These are phyloP conservation scores for Muntiacus muntjak DNA, from an alignment of 2,113 vertebrate species.

Conservation along the genomic window DNA sequence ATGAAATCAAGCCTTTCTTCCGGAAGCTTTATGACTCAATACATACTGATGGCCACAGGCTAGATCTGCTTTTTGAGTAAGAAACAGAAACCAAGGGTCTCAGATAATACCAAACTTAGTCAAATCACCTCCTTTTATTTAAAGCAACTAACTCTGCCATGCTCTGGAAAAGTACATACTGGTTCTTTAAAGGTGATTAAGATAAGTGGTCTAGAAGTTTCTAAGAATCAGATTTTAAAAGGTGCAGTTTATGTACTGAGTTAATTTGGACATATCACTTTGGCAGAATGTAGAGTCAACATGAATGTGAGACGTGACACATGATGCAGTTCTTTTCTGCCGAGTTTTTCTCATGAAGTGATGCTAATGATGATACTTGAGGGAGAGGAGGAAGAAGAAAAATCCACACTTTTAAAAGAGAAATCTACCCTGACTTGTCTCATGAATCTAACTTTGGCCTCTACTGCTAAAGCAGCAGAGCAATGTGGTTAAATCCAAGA, in stretches of 20 bases:
- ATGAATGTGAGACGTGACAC: not conserved
- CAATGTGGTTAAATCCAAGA: not conserved
- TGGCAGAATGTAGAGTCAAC: not conserved
- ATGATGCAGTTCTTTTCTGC: not conserved
- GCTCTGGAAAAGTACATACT: not conserved
- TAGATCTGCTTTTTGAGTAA: not conserved
- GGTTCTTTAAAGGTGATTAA: not conserved
- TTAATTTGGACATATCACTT: not conserved
- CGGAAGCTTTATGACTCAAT: not conserved
- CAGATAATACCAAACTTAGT: not conserved
- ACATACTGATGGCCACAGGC: not conserved
- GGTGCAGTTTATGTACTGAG: not conserved
- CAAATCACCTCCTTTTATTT: not conserved
- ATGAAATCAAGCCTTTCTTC: constrained; percentile 27
- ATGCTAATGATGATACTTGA: not conserved
- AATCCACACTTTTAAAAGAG: not conserved
- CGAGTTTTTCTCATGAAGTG: not conserved
- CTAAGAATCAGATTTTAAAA: not conserved
- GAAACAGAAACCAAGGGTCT: not conserved
- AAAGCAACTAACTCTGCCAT: not conserved
- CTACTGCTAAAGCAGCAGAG: not conserved
- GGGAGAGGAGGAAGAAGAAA: not conserved
- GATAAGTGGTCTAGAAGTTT: not conserved
- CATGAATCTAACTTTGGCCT: not conserved
- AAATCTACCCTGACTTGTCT: not conserved